Conservation (phyloP, 1,140 invertebrate species). For the Pogonognathellus flavescens region DNA sequence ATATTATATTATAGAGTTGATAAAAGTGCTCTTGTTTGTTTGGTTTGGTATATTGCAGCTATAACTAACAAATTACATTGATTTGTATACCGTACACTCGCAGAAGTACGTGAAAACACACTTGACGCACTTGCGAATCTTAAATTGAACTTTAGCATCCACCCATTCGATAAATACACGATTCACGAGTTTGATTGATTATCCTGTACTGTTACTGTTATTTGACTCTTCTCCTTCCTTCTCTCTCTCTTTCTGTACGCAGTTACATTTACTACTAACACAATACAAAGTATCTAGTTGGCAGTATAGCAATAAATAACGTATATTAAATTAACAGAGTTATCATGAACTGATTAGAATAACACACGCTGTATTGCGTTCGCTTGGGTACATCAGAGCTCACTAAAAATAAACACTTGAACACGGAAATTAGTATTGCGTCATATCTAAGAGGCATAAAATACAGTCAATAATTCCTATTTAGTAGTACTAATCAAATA, state of each 20-base stretch:
- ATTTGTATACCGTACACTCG: conserved; percentile 33
- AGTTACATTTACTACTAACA: neutral
- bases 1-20: conserved; percentile 18
- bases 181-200: conserved; percentile 42
- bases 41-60: conserved; percentile 43
- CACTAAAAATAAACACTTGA: conserved; percentile 28
- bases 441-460: neutral
- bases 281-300: neutral
- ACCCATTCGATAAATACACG: conserved; percentile 44
- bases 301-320: neutral
- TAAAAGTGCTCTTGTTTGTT: conserved; percentile 40
- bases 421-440: neutral
- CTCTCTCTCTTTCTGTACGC: neutral
- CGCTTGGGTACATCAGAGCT: neutral
- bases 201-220: conserved; percentile 22
- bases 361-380: neutral
- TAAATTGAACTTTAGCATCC: conserved; percentile 42
- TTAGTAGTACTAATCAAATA: too few species aligned
- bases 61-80: conserved; percentile 41
- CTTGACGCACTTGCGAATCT: neutral
- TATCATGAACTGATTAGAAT: neutral
- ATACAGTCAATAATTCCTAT: too few species aligned
- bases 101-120: neutral
- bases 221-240: neutral
- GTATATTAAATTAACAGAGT: neutral